Evolutionary conservation across 2,888 invertebrate species (phyloP), one percentile per base, ranked within the genome.

Genomic region (Peribatodes rhomboidaria): DNA sequence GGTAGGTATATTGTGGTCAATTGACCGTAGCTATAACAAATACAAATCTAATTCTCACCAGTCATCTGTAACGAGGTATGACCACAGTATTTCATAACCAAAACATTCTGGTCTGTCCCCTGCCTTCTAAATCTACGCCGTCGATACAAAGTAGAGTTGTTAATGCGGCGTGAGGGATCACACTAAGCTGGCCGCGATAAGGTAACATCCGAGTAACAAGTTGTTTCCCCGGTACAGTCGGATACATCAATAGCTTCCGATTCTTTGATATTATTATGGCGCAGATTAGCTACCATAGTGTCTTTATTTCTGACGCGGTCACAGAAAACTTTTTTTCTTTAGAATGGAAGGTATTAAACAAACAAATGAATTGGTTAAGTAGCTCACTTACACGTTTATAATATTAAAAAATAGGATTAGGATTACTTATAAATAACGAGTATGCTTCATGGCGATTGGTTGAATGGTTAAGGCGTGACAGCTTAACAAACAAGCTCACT

Each of bases 211-310:
- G 73, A 60, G 76, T 81, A 77, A 79, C 79, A 72, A 79, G 77
- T 82, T 79, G 79, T 79, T 79, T 78, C 70, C 76, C 76, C 75
- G 71, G 75, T 6, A 27, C 27, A 75, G 76, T 69, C 57, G 57
- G 57, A 47, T 57, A 37, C 47, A 39, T n/a, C 35, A 27, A 46
- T 14, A n/a, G 37, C 37, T 52, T 37, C 37, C 2, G 18, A 52
- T 52, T 13, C 6, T 7, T 7, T 35, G 35, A 7, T 2, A 4
- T 27, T 27, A 27, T 7, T 35, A 35, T 35, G 35, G 3, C 27
- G 6, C 27, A 4, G 27, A 6, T 6, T 27, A 27, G 27, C 2
- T 4, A 27, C 27, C 27, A 27, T 6, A 4, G 27, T 27, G 27
- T n/a, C 27, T 27, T 27, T 4, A 27, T n/a, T n/a, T n/a, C n/a